These are phyloP conservation scores for Halcyon chelicuti DNA, from an alignment of 2,797 vertebrate genomes.

Conservation along the genomic window DNA sequence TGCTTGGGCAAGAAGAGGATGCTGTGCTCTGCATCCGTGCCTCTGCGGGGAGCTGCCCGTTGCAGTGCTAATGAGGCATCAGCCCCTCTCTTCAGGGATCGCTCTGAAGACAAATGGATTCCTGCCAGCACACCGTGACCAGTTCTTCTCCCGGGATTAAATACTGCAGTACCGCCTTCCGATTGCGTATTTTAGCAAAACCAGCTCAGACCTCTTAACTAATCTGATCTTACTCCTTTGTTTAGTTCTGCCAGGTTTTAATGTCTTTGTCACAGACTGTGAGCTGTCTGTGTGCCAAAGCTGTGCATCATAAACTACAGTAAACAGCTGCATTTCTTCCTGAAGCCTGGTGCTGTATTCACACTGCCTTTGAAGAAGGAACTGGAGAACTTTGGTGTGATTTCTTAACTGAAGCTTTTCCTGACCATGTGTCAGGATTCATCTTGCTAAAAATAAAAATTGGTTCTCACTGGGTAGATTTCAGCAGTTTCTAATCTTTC, in stretches of 20 bases:
- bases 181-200: background rate
- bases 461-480: constrained; percentile 50
- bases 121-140: background rate
- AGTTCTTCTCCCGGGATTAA: background rate
- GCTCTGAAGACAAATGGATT: background rate
- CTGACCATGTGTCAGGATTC: constrained; percentile 1
- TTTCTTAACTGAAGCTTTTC: constrained; percentile 40
- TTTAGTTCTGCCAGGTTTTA: background rate
- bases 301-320: background rate
- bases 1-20: background rate
- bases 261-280: background rate
- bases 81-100: background rate
- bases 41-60: rapidly evolving
- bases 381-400: background rate
- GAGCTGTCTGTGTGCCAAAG: background rate
- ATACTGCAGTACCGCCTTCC: background rate
- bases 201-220: background rate
- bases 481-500: constrained; percentile 62
- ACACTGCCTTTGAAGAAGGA: background rate
- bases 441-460: constrained; percentile 59
- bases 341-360: background rate
- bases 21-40: background rate
- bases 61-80: background rate
- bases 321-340: background rate
- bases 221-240: background rate